Base-by-base conservation (phyloP, 2,113 vertebrate species). In the Orthonyx spaldingii region DNA sequence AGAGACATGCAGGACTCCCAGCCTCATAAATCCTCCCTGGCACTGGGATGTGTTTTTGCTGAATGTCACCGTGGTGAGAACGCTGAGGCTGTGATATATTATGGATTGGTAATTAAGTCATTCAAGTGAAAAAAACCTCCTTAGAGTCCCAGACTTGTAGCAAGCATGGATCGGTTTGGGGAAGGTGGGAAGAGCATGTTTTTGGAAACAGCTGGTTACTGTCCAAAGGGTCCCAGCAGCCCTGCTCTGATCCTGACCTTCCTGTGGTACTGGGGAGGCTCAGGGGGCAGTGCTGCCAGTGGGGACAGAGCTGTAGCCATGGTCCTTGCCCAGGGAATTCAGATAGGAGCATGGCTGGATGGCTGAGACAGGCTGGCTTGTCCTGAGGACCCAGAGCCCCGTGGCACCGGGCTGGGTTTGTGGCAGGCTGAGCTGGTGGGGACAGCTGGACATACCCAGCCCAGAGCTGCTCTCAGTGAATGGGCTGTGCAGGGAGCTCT, bases 11-110 rank as follows among this genome's bases (percentile, higher is more conserved):
- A 65, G 69, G 65, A 63, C 63, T 77, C 33, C 63, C 42, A 68
- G 46, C 18, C 56, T 28, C 93, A n/a, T 95, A 91, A 91, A 94
- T 85, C 70, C 68, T 81, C 30, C 57, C 70, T 64, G 89, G 61
- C 77, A 70, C 0, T 13, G 64, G 56, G 84, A 39, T 39, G 47
- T 72, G 42, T 7, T 91, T 89, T 69, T 87, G 84, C 72, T 83
- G 78, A 30, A 61, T 66, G 66, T 87, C 76, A 18, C 71, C 0
- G 3, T 46, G 46, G 68, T 39, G 84, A 89, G 69, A 75, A n/a
- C 35, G 13, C 66, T 9, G 77, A 35, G 77, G 30, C 65, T 42
- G 64, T 63, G 78, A 71, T 87, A 61, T 63, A 72, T 94, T 64
- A 72, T 33, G 53, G 74, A 16, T 83, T 56, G 59, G 63, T 81